Percentiles rank a stretch among this genome's conserved stretches.
Conservation (phyloP, 2,113 vertebrate genomes). For the Pyrgilauda ruficollis region DNA sequence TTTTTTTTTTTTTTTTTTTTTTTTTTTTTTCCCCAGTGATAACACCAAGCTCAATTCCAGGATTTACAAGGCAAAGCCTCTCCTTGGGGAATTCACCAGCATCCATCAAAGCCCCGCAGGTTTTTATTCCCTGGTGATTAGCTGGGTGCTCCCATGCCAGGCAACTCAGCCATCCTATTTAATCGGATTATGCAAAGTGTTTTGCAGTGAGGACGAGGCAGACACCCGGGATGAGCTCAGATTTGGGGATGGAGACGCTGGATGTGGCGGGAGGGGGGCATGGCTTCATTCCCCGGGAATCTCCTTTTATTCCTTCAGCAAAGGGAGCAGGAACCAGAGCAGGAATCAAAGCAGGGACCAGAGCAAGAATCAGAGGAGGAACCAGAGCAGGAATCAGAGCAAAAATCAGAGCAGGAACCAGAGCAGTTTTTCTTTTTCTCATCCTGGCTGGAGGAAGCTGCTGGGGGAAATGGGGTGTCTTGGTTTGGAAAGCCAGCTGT, state of each 20-base stretch:
- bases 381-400: no score
- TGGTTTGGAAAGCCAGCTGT: no score
- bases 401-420: accelerated
- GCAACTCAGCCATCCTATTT: neutral
- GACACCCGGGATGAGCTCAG: neutral
- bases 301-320: neutral
- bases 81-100: neutral
- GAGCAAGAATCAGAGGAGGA: accelerated
- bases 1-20: no score
- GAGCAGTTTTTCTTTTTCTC: neutral
- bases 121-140: neutral
- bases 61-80: neutral
- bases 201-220: neutral
- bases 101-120: neutral
- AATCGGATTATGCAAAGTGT: neutral
- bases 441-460: neutral
- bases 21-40: accelerated
- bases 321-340: accelerated
- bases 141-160: neutral
- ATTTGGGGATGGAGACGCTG: neutral
- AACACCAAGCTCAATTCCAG: neutral
- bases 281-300: accelerated
- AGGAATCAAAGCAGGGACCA: accelerated
- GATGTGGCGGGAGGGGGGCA: accelerated
- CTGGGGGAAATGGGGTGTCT: neutral